Evolutionary conservation across 2,888 invertebrate genomes (phyloP), one percentile per base, ranked within the genome.

Genomic region (Drosophila siamana): DNA sequence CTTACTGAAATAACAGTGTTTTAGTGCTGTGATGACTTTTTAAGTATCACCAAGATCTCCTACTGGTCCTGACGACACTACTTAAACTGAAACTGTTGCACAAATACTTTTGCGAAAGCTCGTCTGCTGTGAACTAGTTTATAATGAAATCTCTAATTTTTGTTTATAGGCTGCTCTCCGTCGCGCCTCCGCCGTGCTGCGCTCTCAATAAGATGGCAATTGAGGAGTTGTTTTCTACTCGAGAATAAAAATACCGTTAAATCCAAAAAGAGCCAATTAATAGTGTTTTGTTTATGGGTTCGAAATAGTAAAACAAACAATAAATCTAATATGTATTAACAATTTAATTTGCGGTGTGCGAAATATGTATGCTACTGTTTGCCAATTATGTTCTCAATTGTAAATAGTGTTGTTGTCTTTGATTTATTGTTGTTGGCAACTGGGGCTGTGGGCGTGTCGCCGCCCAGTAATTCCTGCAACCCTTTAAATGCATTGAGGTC

Each of bases 161-260:
- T 79, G 24, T 52, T 86, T 80, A 5, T 93, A 98, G 96, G 96
- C 95, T 91, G 98, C 98, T 55, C 94, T 98, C 60, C 95, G 98
- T 70, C 95, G 97, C 90, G 98, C 98, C 55, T 98, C 98, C 89
- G 98, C 98, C 78, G 96, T 99, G 86, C 93, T 98, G 74, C 95
- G 96, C 81, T 98, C 98, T 59, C 98, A 99, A 93, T 63, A 74
- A 68, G 55, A 63, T 78, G 66, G 46, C 70, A 51, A 59, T 50
- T 57, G 69, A 69, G 81, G 69, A 77, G 78, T 74, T 68, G 67
- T 82, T 87, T 84, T 86, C 74, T 86, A 87, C 86, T 72, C 69
- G 71, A 87, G 68, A 82, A 84, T 82, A 85, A 87, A 88, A 82
- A 84, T 82, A 72, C 51, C 63, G 46, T 67, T 72, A 61, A 74